Base-by-base conservation (phyloP, 1,140 invertebrate species). In the Achroia grisella region DNA sequence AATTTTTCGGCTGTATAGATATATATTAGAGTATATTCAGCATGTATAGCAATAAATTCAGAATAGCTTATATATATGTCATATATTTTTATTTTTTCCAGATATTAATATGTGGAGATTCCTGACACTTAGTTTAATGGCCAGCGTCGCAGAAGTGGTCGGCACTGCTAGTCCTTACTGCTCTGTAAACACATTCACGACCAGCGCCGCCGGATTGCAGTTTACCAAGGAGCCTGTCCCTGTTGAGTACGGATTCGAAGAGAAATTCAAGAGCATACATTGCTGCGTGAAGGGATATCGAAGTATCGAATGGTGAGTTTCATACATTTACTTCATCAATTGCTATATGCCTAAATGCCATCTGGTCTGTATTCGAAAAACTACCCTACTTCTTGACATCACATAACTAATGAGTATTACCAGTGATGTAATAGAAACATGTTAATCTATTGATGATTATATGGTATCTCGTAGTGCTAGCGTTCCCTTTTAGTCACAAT, bases 221-320 rank as follows among this genome's bases (percentile, higher is more conserved):
- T 92, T 93, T 68, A 92, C 90, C 44, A 93, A 93, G 68, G 92
- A 93, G 58, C 87, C 90, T 8, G 88, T 89, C 14, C 76, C 86
- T 8, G 79, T 71, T 43, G 92, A 93, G 51, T 93, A 90, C 61
- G 91, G 90, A 8, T 89, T 91, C 49, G 86, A 89, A 17, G 88
- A 89, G 33, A 86, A 89, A 14, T 92, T 93, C 85, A 93, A 93
- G 75, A 91, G 90, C 48, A 87, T 93, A 14, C 91, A 93, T 64
- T 93, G 92, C 75, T 93, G 92, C 67, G 88, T 91, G 17, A 89
- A 91, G 57, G 91, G 90, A 58, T 93, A 93, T 63, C 82, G 91
- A 43, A 93, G 91, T 71, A 92, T 93, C 52, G 91, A 93, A 88
- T 93, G 92, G 92, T 93, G 56, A 89, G 89, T 88, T 8, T 10